These are phyloP conservation scores for Chaetura pelagica DNA, from an alignment of 2,113 vertebrate genomes.

Conservation along the genomic window DNA sequence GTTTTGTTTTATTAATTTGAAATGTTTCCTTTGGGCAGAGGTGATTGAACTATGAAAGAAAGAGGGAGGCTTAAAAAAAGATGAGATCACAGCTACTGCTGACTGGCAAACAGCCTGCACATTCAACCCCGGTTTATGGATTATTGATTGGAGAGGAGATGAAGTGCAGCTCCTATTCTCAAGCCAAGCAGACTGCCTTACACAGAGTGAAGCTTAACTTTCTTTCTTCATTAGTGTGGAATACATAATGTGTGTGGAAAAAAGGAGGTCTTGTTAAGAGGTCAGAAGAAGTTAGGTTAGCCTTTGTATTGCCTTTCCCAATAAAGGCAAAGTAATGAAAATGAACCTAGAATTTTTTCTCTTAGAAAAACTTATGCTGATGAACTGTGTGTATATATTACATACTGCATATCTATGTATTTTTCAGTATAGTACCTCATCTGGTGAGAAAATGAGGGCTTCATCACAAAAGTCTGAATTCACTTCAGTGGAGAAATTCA, in stretches of 20 bases:
- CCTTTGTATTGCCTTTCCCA: not conserved
- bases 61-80: not conserved
- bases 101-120: constrained; percentile 42
- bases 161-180: constrained; percentile 41
- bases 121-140: constrained; percentile 55
- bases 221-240: constrained; percentile 52
- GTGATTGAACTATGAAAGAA: not conserved
- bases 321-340: not conserved
- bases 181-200: constrained; percentile 34
- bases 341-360: not conserved
- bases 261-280: not conserved
- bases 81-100: not conserved
- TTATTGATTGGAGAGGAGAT: constrained; percentile 69
- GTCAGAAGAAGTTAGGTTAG: not conserved
- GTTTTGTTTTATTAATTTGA: not conserved
- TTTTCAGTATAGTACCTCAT: not conserved
- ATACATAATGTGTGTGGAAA: constrained; percentile 42
- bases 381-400: not conserved
- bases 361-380: not conserved
- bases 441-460: not conserved
- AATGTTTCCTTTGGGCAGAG: not conserved
- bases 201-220: constrained; percentile 28
- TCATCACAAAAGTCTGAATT: not conserved
- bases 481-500: not conserved
- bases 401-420: not conserved